A percentile compares a stretch with the other conserved stretches of the same genome.
Evolutionary conservation across 2,113 vertebrate genomes (phyloP).

Genomic region (Prinia subflava): DNA sequence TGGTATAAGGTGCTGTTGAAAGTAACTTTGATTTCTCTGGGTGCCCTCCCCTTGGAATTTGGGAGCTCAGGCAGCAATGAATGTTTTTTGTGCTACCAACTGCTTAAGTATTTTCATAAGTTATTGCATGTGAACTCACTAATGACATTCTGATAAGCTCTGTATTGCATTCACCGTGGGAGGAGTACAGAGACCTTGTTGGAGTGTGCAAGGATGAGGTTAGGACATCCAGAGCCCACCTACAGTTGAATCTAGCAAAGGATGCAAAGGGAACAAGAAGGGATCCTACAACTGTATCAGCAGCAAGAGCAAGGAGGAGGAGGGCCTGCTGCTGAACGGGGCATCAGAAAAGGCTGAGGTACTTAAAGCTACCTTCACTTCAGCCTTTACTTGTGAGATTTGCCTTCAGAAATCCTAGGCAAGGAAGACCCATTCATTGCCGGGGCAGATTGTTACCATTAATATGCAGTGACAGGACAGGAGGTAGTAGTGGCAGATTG

Average conservation of each 20-base stretch:
- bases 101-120: neutral
- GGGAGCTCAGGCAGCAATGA: no score
- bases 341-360: neutral
- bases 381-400: neutral
- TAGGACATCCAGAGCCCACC: neutral
- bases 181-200: neutral
- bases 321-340: neutral
- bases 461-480: neutral
- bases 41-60: no score
- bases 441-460: neutral
- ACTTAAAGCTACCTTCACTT: neutral
- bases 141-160: neutral
- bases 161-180: neutral
- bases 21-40: neutral
- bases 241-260: neutral
- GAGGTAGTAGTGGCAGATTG: neutral
- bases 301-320: neutral
- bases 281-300: neutral
- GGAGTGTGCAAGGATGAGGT: accelerated
- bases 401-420: neutral
- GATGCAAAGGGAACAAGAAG: accelerated
- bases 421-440: neutral
- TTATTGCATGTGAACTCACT: neutral
- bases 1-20: neutral
- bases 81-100: neutral